Percentiles rank a stretch among this genome's conserved stretches.
phyloP scores from a whole-genome alignment of 2,797 vertebrate species.

The Cuculus canorus region DNA sequence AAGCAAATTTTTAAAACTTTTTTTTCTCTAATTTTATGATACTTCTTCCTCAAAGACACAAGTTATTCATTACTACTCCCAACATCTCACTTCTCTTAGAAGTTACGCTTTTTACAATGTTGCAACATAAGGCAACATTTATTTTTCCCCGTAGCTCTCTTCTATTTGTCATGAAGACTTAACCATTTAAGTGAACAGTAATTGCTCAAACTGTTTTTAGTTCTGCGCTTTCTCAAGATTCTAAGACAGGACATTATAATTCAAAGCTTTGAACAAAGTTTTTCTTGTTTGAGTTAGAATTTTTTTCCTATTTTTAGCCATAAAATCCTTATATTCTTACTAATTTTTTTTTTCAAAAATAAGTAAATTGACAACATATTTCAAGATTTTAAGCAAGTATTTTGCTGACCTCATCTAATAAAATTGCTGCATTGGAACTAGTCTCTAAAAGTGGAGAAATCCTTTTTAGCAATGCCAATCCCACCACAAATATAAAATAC shows the following conservation, averaged over 20 bases:
- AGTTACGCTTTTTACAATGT: fast-evolving
- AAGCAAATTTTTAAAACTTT: background rate
- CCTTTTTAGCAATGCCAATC: background rate
- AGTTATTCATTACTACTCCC: background rate
- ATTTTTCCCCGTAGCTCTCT: background rate
- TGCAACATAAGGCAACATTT: background rate
- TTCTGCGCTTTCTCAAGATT: background rate
- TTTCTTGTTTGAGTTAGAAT: background rate
- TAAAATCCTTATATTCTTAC: no score
- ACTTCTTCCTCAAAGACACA: background rate
- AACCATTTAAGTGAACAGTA: background rate
- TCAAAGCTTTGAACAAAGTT: background rate
- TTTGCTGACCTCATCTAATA: background rate
- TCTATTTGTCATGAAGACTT: background rate
- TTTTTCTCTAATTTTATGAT: background rate
- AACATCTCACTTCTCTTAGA: background rate
- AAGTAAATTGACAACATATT: background rate
- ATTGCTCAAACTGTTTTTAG: background rate
- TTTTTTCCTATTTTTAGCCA: background rate
- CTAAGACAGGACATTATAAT: background rate
- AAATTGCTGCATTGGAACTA: background rate
- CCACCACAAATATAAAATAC: background rate
- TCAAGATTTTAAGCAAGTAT: background rate
- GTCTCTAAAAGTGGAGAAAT: background rate
- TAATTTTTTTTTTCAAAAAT: background rate